Conservation (phyloP, 2,797 vertebrate genomes). For the Syngnathus rostellatus region DNA sequence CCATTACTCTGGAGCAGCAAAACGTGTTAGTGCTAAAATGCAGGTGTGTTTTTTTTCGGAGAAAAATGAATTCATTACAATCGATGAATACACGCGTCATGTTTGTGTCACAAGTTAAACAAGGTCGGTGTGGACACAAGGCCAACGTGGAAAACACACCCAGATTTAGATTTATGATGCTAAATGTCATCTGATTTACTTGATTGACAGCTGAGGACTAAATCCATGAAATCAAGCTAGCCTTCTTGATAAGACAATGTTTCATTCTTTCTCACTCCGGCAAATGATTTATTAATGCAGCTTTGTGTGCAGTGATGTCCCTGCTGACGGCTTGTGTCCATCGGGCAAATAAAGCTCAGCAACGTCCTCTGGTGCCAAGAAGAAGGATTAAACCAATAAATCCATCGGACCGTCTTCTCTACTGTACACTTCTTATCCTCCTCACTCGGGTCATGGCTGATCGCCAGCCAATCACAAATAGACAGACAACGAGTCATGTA, state of each 20-base stretch:
- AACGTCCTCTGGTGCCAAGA: conserved; percentile 57
- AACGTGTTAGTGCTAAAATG: conserved; percentile 40
- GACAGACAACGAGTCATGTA: no score
- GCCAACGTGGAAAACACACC: neutral
- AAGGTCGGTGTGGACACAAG: neutral
- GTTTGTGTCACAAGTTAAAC: conserved; percentile 18
- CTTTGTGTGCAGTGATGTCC: conserved; percentile 50
- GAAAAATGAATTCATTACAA: conserved; percentile 26
- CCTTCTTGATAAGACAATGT: conserved; percentile 30
- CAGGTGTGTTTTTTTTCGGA: conserved; percentile 40
- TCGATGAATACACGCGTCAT: conserved; percentile 26
- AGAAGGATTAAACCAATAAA: neutral
- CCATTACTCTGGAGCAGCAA: conserved; percentile 54
- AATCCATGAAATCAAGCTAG: conserved; percentile 8
- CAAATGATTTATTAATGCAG: conserved; percentile 70
- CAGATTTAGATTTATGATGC: conserved; percentile 1
- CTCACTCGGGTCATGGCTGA: neutral
- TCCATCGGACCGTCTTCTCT: neutral
- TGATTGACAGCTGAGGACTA: neutral
- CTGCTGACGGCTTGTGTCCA: conserved; percentile 38
- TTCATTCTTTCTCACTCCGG: conserved; percentile 35
- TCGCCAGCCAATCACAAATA: neutral
- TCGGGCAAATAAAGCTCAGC: conserved; percentile 39
- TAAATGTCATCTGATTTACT: neutral
- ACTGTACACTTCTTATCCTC: neutral